Evolutionary conservation across 1,140 invertebrate genomes (phyloP).

Genomic region (Anastrepha obliqua): DNA sequence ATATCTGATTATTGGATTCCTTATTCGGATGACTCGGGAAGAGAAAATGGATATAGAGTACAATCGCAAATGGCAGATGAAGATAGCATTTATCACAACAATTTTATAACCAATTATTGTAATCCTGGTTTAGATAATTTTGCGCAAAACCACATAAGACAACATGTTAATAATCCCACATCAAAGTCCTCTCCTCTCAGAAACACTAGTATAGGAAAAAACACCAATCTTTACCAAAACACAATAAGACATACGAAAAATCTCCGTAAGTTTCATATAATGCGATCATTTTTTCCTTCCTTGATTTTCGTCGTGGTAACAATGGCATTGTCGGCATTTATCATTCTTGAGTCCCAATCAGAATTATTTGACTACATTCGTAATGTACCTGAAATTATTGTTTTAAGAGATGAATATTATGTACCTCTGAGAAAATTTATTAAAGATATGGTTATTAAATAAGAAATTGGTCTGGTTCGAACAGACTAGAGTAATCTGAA

Average conservation of each 20-base stretch:
- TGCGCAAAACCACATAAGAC: not conserved
- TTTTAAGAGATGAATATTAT: slow-evolving; percentile 87
- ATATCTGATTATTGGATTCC: slow-evolving; percentile 77
- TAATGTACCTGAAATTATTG: slow-evolving; percentile 86
- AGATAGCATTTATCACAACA: slow-evolving; percentile 38
- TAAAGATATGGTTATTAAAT: slow-evolving; percentile 59
- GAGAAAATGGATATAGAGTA: slow-evolving; percentile 72
- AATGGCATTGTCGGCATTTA: slow-evolving; percentile 77
- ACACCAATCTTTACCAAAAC: slow-evolving; percentile 57
- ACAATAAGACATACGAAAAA: slow-evolving; percentile 63
- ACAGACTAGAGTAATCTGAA: too few species aligned
- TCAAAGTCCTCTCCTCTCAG: not conserved
- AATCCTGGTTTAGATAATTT: not conserved
- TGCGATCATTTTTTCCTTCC: slow-evolving; percentile 84
- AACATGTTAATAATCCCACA: not conserved
- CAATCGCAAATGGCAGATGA: not conserved
- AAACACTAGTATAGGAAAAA: slow-evolving; percentile 14
- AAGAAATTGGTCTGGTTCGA: not conserved
- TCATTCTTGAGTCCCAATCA: slow-evolving; percentile 86
- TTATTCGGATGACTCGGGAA: slow-evolving; percentile 75
- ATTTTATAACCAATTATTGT: not conserved
- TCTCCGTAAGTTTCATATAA: slow-evolving; percentile 77
- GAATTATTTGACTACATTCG: slow-evolving; percentile 81
- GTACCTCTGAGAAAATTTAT: slow-evolving; percentile 87
- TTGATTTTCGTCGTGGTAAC: slow-evolving; percentile 82